Conservation (phyloP, 1,140 invertebrate species). For the Pogonognathellus flavescens region DNA sequence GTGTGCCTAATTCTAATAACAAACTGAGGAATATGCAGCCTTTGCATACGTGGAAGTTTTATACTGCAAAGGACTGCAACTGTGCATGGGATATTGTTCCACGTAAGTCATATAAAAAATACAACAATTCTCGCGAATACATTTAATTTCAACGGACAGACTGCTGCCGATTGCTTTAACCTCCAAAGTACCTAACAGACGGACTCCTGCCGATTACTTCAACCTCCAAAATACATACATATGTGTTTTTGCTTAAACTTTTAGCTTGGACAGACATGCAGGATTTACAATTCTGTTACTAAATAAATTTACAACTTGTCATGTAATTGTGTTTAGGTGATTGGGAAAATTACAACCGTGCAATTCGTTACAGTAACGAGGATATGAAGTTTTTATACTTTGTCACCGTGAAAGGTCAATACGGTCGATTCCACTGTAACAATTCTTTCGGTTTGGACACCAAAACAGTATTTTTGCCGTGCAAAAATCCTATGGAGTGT, state of each 20-base stretch:
- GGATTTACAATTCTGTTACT: no score
- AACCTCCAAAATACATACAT: not conserved
- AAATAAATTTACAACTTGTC: no score
- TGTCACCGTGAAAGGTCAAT: not conserved
- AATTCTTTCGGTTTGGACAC: constrained; percentile 35
- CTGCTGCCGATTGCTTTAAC: no score
- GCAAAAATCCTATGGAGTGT: constrained; percentile 36
- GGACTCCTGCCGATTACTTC: no score
- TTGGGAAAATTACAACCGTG: constrained; percentile 16
- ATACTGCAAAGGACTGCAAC: not conserved
- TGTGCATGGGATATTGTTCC: constrained; percentile 3
- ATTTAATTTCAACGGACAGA: no score
- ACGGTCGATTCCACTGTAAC: constrained; percentile 31
- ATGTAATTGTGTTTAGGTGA: no score
- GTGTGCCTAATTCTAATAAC: not conserved
- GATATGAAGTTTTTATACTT: constrained; percentile 32
- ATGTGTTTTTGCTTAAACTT: not conserved
- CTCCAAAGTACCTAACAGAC: no score
- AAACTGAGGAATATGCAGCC: not conserved
- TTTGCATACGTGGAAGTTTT: constrained; percentile 7
- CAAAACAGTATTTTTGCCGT: constrained; percentile 7
- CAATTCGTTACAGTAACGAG: constrained; percentile 6
- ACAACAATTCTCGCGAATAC: no score
- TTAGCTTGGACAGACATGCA: no score
- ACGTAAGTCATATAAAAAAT: not conserved